These are phyloP conservation scores for Ophion costatus DNA, from an alignment of 2,888 invertebrate species.

Conservation along the genomic window DNA sequence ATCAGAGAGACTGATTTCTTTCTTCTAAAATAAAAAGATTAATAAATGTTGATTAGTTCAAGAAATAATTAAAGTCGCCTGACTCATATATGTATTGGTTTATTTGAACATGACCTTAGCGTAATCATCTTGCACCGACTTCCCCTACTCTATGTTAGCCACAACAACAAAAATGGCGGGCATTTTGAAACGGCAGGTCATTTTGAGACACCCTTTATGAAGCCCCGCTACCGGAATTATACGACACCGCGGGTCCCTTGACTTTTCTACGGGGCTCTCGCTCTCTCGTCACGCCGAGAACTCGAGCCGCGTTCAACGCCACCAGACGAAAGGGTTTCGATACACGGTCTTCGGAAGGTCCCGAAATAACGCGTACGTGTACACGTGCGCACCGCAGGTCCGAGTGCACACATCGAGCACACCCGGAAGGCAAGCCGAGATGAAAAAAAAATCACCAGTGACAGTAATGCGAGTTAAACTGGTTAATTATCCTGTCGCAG, in stretches of 20 bases:
- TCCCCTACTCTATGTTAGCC: too few relatives aligned
- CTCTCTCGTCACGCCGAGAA: constrained; percentile 21
- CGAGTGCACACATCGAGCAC: constrained; percentile 14
- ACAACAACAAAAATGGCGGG: too few relatives aligned
- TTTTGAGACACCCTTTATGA: neutral
- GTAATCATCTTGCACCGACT: too few relatives aligned
- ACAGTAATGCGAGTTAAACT: constrained; percentile 65
- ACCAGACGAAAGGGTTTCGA: constrained; percentile 49
- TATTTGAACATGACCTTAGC: too few relatives aligned
- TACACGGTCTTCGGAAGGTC: constrained; percentile 37
- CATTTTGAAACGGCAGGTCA: too few relatives aligned
- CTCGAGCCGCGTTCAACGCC: constrained; percentile 19
- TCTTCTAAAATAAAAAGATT: too few relatives aligned
- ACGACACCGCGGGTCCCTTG: constrained; percentile 47
- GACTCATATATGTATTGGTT: too few relatives aligned
- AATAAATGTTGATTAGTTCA: too few relatives aligned
- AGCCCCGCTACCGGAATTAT: constrained; percentile 50
- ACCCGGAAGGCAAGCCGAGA: constrained; percentile 42
- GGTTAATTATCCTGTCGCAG: constrained; percentile 67
- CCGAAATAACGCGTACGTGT: constrained; percentile 53
- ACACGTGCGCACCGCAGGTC: neutral
- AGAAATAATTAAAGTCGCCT: too few relatives aligned
- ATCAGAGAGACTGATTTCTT: too few relatives aligned
- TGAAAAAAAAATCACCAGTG: constrained; percentile 38
- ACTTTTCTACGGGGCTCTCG: constrained; percentile 4